Percentiles rank a stretch among this genome's conserved stretches.
These are phyloP conservation scores for Caenorhabditis inopinata DNA, from an alignment of 1,140 invertebrate species.

Conservation along the genomic window DNA sequence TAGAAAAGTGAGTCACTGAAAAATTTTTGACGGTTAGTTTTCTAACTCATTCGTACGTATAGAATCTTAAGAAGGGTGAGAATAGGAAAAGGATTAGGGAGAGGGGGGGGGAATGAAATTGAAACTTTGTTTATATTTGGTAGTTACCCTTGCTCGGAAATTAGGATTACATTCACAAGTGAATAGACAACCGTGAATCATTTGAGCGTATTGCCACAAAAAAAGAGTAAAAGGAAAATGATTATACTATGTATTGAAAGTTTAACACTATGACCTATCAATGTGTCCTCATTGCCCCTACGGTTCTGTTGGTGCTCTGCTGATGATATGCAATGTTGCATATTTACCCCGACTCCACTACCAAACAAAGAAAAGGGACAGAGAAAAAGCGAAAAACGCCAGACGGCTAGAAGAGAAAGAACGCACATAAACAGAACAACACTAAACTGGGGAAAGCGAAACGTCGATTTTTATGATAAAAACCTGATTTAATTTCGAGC, in stretches of 20 bases:
- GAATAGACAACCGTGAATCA: not conserved
- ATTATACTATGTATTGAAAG: not conserved
- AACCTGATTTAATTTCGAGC: too few relatives aligned
- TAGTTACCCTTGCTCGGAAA: not conserved
- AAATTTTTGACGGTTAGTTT: not conserved
- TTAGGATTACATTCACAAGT: not conserved
- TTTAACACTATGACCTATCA: conserved; percentile 25
- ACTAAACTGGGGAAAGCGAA: too few relatives aligned
- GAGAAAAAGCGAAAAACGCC: not conserved
- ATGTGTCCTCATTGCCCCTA: not conserved
- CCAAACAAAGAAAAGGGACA: not conserved
- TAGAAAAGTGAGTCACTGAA: conserved; percentile 17
- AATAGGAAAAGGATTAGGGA: not conserved
- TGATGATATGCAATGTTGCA: conserved; percentile 26
- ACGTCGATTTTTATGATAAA: too few relatives aligned
- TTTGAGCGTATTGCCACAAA: not conserved
- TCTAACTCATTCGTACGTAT: not conserved
- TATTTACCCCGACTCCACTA: conserved; percentile 20
- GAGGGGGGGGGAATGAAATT: not conserved
- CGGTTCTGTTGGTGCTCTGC: conserved; percentile 8
- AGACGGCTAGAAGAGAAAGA: not conserved
- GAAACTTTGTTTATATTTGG: conserved; percentile 15
- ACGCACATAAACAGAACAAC: not conserved
- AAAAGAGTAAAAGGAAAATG: not conserved
- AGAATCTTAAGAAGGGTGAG: not conserved